These are phyloP conservation scores for Eristalis arbustorum DNA, from an alignment of 2,888 invertebrate species.

Conservation along the genomic window DNA sequence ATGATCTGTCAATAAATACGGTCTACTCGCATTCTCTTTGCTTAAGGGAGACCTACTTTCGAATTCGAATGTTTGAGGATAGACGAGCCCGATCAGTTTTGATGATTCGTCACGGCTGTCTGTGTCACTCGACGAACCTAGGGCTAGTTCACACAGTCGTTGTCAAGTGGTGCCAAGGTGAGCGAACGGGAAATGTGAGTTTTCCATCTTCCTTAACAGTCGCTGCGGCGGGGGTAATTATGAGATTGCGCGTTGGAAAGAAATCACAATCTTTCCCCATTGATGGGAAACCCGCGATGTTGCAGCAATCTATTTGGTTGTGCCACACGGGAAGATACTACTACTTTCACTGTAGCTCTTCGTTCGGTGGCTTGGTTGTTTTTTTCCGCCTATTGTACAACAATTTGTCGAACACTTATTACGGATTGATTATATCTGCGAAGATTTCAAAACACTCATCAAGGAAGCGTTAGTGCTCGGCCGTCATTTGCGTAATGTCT, in stretches of 20 bases:
- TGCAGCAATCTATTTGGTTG: constrained; percentile 26
- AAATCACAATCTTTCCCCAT: constrained; percentile 18
- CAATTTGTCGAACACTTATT: constrained; percentile 42
- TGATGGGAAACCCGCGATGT: constrained; percentile 4
- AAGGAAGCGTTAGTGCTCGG: constrained; percentile 18
- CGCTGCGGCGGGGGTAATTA: not conserved
- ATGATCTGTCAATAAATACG: constrained; percentile 59
- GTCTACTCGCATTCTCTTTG: constrained; percentile 7
- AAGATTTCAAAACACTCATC: constrained; percentile 31
- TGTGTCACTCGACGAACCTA: not conserved
- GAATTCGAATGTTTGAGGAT: not conserved
- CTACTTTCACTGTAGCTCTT: constrained; percentile 33
- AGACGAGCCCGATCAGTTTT: not conserved
- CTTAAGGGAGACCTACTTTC: constrained; percentile 38
- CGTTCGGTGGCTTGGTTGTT: not conserved
- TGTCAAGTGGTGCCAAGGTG: not conserved
- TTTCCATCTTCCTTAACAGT: not conserved
- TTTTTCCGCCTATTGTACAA: constrained; percentile 29
- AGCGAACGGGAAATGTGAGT: constrained; percentile 24
- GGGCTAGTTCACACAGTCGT: not conserved
- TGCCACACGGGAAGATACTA: constrained; percentile 9
- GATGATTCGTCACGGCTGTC: not conserved
- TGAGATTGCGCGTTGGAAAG: not conserved
- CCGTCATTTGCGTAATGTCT: constrained; percentile 25
- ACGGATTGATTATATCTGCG: constrained; percentile 40